phyloP scores from a whole-genome alignment of 2,888 invertebrate genomes.

The Euzophera pinguis region DNA sequence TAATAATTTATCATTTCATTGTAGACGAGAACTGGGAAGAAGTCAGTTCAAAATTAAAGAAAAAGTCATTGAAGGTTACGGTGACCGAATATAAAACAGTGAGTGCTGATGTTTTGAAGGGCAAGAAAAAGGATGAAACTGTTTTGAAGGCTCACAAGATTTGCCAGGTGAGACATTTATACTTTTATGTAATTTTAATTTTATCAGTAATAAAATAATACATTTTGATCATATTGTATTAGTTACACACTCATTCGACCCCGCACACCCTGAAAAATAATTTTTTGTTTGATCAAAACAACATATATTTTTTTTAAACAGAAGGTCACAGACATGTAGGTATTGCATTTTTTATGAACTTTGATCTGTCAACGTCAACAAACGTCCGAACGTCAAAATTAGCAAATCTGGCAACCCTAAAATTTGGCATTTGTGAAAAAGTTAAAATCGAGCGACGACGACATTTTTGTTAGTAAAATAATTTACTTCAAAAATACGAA shows the following conservation, averaged over 20 bases:
- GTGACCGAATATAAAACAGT: constrained; percentile 61
- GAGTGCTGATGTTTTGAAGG: constrained; percentile 62
- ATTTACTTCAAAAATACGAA: background rate
- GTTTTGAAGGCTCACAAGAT: constrained; percentile 63
- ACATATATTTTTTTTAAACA: too few relatives aligned
- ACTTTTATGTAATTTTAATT: background rate
- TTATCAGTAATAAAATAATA: too few relatives aligned
- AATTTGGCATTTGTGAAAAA: constrained; percentile 32
- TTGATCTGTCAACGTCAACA: background rate
- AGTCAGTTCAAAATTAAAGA: constrained; percentile 55
- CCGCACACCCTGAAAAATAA: too few relatives aligned
- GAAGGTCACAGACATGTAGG: too few relatives aligned
- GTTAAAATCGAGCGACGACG: constrained; percentile 25
- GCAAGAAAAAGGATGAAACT: constrained; percentile 71
- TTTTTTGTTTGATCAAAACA: too few relatives aligned
- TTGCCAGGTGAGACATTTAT: constrained; percentile 58
- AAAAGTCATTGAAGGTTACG: constrained; percentile 58
- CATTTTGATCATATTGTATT: too few relatives aligned
- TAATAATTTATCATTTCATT: constrained; percentile 10
- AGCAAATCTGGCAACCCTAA: constrained; percentile 26
- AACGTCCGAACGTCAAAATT: background rate
- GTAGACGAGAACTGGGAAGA: constrained; percentile 60
- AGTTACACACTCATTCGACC: too few relatives aligned
- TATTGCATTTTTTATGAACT: background rate
- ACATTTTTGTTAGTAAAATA: constrained; percentile 6